Conservation (phyloP, 2,888 invertebrate genomes). For the Altica lythri region DNA sequence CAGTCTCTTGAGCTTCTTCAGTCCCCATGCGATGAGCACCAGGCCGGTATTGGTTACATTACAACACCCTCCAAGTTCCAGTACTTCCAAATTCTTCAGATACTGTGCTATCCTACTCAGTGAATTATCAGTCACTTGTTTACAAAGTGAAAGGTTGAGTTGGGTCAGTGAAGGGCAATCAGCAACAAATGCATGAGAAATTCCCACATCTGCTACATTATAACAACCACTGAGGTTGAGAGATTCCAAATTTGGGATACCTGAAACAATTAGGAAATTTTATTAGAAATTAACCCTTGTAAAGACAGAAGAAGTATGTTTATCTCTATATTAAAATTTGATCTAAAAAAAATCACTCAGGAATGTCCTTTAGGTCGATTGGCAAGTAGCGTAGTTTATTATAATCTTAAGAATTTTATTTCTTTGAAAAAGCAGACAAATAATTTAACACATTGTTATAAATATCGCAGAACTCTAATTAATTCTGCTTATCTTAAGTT, state of each 20-base stretch:
- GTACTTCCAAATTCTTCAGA: conserved; percentile 80
- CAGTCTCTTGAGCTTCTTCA: conserved; percentile 80
- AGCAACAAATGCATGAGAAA: conserved; percentile 80
- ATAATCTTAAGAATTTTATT: no score
- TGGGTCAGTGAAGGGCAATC: conserved; percentile 78
- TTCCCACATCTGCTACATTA: conserved; percentile 85
- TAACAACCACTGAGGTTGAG: conserved; percentile 92
- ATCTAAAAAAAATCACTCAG: no score
- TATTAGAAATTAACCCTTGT: neutral
- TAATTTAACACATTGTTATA: no score
- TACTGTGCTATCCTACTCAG: conserved; percentile 83
- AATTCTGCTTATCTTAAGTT: no score
- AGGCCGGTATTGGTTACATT: conserved; percentile 89
- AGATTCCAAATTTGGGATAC: conserved; percentile 84
- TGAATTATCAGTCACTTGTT: conserved; percentile 92
- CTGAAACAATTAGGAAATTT: conserved; percentile 25
- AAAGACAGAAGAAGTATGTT: no score
- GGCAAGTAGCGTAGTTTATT: no score
- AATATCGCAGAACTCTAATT: no score
- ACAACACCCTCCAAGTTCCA: conserved; percentile 91
- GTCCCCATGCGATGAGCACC: conserved; percentile 83
- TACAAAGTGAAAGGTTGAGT: conserved; percentile 89
- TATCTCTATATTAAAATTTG: no score
- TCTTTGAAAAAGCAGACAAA: no score
- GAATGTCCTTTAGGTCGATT: no score